Evolutionary conservation across 2,797 vertebrate genomes (phyloP).

Genomic region (Tarsius wallacei): DNA sequence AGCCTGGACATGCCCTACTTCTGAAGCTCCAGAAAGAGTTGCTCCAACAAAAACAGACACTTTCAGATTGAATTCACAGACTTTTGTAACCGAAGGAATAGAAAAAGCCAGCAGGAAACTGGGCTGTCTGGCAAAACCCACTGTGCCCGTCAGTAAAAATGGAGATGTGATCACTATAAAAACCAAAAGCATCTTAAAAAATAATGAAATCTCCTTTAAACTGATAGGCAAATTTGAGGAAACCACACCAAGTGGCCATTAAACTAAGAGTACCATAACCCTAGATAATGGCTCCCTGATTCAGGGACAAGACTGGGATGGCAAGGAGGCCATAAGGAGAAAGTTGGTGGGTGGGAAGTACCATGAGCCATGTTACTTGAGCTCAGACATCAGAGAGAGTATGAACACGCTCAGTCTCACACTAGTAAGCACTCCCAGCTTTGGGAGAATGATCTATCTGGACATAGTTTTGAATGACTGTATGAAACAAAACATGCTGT

Average conservation of each 20-base stretch:
- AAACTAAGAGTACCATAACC: slow-evolving; percentile 93
- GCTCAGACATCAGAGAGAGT: slow-evolving; percentile 94
- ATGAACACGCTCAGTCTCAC: slow-evolving; percentile 73
- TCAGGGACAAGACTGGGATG: slow-evolving; percentile 95
- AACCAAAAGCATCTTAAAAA: slow-evolving; percentile 95
- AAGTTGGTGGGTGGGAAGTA: slow-evolving; percentile 91
- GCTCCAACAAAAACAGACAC: background rate
- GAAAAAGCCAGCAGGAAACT: slow-evolving; percentile 94
- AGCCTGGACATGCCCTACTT: background rate
- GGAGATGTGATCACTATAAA: slow-evolving; percentile 92
- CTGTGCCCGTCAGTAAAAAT: slow-evolving; percentile 89
- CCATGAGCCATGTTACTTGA: slow-evolving; percentile 93
- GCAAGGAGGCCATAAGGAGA: slow-evolving; percentile 94
- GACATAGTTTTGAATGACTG: background rate
- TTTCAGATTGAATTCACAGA: slow-evolving; percentile 33
- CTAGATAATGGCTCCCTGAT: slow-evolving; percentile 92
- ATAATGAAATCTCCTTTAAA: slow-evolving; percentile 93
- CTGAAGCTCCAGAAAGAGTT: background rate
- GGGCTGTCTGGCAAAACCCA: slow-evolving; percentile 94
- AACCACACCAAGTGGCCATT: slow-evolving; percentile 94
- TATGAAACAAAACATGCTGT: background rate
- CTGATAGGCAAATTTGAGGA: slow-evolving; percentile 94
- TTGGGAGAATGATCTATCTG: background rate
- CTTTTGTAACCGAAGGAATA: slow-evolving; percentile 89
- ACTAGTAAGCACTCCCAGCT: background rate